Evolutionary conservation across 1,140 invertebrate species (phyloP).

Genomic region (Drosophila oshimai): DNA sequence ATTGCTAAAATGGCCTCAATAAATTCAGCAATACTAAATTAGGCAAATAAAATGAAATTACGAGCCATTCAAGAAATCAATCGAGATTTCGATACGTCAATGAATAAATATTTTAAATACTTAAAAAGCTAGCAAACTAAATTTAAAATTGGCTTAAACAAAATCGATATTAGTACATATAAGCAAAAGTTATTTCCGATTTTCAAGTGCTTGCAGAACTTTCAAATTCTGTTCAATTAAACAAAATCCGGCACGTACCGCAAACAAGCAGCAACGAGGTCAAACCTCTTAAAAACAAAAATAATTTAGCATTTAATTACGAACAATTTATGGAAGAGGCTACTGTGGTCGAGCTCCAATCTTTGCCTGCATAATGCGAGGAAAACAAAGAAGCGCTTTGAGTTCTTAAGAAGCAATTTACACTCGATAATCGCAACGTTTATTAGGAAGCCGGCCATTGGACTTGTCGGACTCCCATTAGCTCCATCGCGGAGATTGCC

Average conservation of each 20-base stretch:
- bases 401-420: neutral
- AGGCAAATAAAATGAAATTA: neutral
- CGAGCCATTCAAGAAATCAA: neutral
- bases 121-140: neutral
- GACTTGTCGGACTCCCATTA: neutral
- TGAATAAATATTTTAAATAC: neutral
- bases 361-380: slow-evolving; percentile 4
- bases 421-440: neutral
- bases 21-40: neutral
- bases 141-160: neutral
- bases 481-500: neutral
- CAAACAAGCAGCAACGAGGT: slow-evolving; percentile 7
- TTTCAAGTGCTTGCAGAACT: neutral
- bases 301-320: slow-evolving; percentile 41
- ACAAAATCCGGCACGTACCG: slow-evolving; percentile 23
- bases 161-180: neutral
- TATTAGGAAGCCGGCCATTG: slow-evolving; percentile 9
- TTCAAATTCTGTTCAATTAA: slow-evolving; percentile 3
- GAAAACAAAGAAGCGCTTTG: slow-evolving; percentile 5
- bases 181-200: neutral
- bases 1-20: neutral
- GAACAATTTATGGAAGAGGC: slow-evolving; percentile 26
- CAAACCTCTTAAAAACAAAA: slow-evolving; percentile 24
- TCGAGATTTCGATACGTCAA: neutral
- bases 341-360: slow-evolving; percentile 7